A percentile compares a stretch with the other conserved stretches of the same genome.
Conservation (phyloP, 2,113 vertebrate species). For the Hippoglossus stenolepis region DNA sequence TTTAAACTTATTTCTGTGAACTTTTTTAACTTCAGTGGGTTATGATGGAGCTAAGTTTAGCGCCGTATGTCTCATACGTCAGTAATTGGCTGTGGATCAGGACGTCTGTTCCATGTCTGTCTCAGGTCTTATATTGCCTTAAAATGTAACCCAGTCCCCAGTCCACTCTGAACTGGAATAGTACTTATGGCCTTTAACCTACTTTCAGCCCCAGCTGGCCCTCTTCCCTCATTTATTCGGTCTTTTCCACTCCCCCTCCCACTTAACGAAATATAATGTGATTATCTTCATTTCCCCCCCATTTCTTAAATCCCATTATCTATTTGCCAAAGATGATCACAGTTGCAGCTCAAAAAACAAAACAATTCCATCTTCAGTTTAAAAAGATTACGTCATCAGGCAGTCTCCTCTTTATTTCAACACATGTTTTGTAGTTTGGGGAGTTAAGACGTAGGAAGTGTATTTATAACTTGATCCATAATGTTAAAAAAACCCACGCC, state of each 20-base stretch:
- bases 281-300: too few relatives aligned
- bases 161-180: conserved; percentile 25
- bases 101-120: conserved; percentile 21
- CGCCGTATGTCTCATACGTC: background rate
- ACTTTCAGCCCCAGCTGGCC: conserved; percentile 26
- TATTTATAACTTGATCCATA: background rate
- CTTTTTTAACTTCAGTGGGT: background rate
- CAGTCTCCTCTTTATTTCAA: background rate
- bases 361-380: background rate
- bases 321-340: background rate
- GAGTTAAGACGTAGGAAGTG: background rate
- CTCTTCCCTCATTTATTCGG: background rate
- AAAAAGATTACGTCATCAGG: background rate
- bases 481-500: background rate
- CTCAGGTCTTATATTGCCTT: conserved; percentile 37
- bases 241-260: background rate
- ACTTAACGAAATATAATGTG: background rate
- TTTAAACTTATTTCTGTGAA: background rate
- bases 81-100: conserved; percentile 8
- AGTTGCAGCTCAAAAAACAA: too few relatives aligned
- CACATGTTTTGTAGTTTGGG: background rate
- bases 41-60: background rate
- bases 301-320: background rate
- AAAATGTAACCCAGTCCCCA: conserved; percentile 33
- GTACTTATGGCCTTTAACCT: conserved; percentile 49